Evolutionary conservation across 2,113 vertebrate species (phyloP).

Genomic region (Mugil cephalus): DNA sequence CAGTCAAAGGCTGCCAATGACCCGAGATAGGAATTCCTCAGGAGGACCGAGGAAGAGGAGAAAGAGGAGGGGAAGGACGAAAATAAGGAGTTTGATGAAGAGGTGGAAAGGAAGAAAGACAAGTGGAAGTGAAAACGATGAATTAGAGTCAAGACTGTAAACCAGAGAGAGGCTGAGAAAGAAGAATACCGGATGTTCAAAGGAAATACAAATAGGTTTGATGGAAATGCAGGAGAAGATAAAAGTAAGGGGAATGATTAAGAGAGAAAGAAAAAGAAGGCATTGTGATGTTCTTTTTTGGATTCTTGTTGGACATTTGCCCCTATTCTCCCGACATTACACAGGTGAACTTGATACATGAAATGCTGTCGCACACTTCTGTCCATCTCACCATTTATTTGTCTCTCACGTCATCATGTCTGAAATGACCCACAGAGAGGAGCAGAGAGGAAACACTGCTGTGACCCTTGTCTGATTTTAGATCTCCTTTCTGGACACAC

Average conservation of each 20-base stretch:
- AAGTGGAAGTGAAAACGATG: slow-evolving; percentile 1
- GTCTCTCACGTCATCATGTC: neutral
- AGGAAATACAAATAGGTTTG: too few species aligned
- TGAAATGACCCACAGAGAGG: neutral
- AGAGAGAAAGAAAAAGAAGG: neutral
- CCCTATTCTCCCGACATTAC: too few species aligned
- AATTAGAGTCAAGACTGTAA: neutral
- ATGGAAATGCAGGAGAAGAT: neutral
- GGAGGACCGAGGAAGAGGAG: slow-evolving; percentile 14
- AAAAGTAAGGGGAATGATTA: too few species aligned
- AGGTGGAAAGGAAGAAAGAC: neutral
- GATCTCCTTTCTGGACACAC: neutral
- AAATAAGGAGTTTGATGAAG: neutral
- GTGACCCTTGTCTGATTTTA: slow-evolving; percentile 31
- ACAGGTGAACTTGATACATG: too few species aligned
- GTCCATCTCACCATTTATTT: neutral
- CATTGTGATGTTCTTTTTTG: too few species aligned
- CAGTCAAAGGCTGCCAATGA: slow-evolving; percentile 40
- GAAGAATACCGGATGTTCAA: too few species aligned
- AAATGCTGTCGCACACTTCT: neutral
- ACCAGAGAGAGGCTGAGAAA: neutral
- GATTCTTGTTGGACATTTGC: too few species aligned
- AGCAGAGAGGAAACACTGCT: neutral
- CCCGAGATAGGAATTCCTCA: slow-evolving; percentile 49
- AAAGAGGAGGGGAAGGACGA: neutral